Percentiles rank a stretch among this genome's conserved stretches.
Conservation (phyloP, 2,888 invertebrate species). For the Tethea ocularis region DNA sequence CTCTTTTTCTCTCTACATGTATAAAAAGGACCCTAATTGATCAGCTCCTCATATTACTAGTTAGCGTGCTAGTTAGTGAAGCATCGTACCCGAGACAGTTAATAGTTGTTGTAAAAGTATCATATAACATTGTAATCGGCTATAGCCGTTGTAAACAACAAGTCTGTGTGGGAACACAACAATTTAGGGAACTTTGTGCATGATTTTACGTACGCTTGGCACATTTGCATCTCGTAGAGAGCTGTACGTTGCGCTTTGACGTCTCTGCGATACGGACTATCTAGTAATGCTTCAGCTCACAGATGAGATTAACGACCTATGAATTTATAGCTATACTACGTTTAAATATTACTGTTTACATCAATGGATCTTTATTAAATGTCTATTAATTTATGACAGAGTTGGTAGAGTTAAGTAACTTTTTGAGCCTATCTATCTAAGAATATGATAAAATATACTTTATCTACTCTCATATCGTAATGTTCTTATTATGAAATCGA, state of each 20-base stretch:
- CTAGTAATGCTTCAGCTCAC: constrained; percentile 26
- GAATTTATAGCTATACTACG: not conserved
- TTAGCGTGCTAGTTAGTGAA: not conserved
- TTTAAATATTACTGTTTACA: not conserved
- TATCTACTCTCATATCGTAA: too few relatives aligned
- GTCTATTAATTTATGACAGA: too few relatives aligned
- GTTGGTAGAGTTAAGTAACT: too few relatives aligned
- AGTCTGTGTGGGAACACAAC: constrained; percentile 7
- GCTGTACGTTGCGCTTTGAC: constrained; percentile 40
- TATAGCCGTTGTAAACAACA: not conserved
- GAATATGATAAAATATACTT: too few relatives aligned
- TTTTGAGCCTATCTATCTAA: too few relatives aligned
- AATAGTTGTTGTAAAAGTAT: constrained; percentile 28
- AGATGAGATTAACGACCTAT: constrained; percentile 1
- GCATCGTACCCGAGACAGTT: constrained; percentile 20
- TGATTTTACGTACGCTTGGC: constrained; percentile 35
- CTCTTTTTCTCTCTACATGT: too few relatives aligned
- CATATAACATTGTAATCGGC: not conserved
- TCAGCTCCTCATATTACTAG: not conserved
- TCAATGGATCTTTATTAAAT: not conserved
- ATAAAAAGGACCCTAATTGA: not conserved
- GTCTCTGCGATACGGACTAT: constrained; percentile 34
- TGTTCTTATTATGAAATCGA: too few relatives aligned
- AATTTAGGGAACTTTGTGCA: constrained; percentile 10
- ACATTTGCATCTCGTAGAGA: constrained; percentile 45